phyloP scores from a whole-genome alignment of 2,888 invertebrate species.

The Sinodicranocentrus sp. region DNA sequence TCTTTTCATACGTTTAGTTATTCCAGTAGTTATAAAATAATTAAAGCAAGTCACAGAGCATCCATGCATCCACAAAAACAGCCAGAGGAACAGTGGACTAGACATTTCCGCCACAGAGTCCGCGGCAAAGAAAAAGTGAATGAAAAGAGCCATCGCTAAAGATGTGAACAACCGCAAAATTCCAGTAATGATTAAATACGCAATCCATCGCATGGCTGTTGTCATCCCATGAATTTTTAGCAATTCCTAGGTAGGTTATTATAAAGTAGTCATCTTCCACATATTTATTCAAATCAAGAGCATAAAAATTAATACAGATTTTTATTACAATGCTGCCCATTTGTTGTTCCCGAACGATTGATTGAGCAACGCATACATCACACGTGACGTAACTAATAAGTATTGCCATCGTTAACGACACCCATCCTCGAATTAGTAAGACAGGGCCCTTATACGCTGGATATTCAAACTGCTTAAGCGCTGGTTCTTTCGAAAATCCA shows the following conservation, averaged over 20 bases:
- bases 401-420: slow-evolving; percentile 25
- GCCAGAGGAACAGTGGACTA: slow-evolving; percentile 40
- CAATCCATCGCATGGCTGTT: slow-evolving; percentile 59
- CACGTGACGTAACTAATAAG: slow-evolving; percentile 42
- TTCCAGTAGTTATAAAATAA: slow-evolving; percentile 54
- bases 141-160: slow-evolving; percentile 19
- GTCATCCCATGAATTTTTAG: slow-evolving; percentile 69
- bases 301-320: too few species aligned
- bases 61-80: slow-evolving; percentile 56
- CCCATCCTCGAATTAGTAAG: slow-evolving; percentile 29
- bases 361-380: slow-evolving; percentile 41
- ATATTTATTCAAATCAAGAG: too few species aligned
- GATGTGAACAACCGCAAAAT: slow-evolving; percentile 24
- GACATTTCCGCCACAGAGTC: slow-evolving; percentile 12
- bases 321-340: slow-evolving; percentile 61
- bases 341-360: slow-evolving; percentile 39
- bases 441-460: slow-evolving; percentile 38
- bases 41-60: slow-evolving; percentile 39
- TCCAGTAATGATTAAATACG: slow-evolving; percentile 36
- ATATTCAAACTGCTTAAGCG: slow-evolving; percentile 41
- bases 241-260: slow-evolving; percentile 57
- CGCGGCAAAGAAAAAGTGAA: slow-evolving; percentile 35
- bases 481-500: slow-evolving; percentile 6
- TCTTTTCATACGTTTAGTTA: slow-evolving; percentile 45
- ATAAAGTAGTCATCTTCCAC: too few species aligned